Evolutionary conservation across 37 sponge, comb jelly and placozoan species (phyloP).

Genomic region (Petrosia ficiformis): DNA sequence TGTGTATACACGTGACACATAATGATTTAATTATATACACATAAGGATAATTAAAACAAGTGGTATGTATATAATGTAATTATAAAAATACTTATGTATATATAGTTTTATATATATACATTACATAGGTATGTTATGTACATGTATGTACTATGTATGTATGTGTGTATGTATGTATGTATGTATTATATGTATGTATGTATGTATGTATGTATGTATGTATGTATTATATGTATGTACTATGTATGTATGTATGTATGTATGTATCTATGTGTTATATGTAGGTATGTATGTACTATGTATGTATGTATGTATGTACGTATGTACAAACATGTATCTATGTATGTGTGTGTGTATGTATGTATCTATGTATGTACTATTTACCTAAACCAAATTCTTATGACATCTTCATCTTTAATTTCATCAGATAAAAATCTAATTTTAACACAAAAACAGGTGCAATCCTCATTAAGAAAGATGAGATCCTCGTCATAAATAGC

Average conservation of each 20-base stretch:
- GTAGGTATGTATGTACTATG: background rate
- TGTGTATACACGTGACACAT: too few species aligned
- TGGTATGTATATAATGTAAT: too few species aligned
- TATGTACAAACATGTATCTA: slow-evolving; percentile 13
- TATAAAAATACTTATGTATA: too few species aligned
- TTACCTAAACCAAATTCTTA: slow-evolving; percentile 54
- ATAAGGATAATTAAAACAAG: too few species aligned
- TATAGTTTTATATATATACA: too few species aligned
- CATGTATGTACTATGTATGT: too few species aligned
- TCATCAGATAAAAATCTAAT: slow-evolving; percentile 32
- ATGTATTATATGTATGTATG: background rate
- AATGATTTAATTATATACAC: too few species aligned
- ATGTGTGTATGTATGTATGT: slow-evolving; percentile 22
- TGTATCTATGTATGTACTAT: too few species aligned
- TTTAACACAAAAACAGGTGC: slow-evolving; percentile 26
- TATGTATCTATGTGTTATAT: slow-evolving; percentile 22
- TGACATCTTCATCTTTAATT: slow-evolving; percentile 39
- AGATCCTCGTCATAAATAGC: slow-evolving; percentile 46
- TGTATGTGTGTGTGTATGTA: slow-evolving; percentile 32
- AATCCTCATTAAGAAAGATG: slow-evolving; percentile 20
- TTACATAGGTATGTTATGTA: too few species aligned
- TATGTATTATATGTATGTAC: too few species aligned
- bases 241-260: slow-evolving; percentile 29
- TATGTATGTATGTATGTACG: background rate
- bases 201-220: slow-evolving; percentile 3